phyloP scores from a whole-genome alignment of 2,797 vertebrate species.

The Distichodus sexfasciatus region DNA sequence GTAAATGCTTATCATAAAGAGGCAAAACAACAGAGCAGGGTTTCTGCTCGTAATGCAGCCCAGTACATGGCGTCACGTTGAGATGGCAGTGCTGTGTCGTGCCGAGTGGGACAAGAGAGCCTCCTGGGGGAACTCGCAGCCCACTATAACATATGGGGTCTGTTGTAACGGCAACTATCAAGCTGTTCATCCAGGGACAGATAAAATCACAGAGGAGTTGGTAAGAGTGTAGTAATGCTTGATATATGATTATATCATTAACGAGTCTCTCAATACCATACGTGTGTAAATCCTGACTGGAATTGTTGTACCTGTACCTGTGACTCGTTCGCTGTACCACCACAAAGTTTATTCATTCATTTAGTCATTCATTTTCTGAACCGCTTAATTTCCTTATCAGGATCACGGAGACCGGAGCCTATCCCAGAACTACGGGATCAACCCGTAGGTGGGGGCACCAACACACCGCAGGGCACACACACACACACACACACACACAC shows the following conservation, averaged over 20 bases:
- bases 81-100: neutral
- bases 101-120: constrained; percentile 14
- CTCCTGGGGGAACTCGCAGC: constrained; percentile 24
- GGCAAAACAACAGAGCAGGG: neutral
- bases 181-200: neutral
- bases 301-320: too few species aligned
- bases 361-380: too few species aligned
- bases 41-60: neutral
- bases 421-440: too few species aligned
- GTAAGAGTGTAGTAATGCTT: neutral
- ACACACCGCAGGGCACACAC: too few species aligned
- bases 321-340: too few species aligned
- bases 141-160: constrained; percentile 25
- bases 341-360: too few species aligned
- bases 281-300: too few species aligned
- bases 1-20: too few species aligned
- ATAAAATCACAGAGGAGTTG: neutral
- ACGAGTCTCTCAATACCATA: neutral
- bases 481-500: too few species aligned
- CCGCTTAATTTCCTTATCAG: too few species aligned
- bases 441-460: too few species aligned
- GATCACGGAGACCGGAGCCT: too few species aligned
- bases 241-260: neutral
- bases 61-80: neutral
- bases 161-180: constrained; percentile 18